phyloP scores from a whole-genome alignment of 2,888 invertebrate species.

The Chesias legatella region DNA sequence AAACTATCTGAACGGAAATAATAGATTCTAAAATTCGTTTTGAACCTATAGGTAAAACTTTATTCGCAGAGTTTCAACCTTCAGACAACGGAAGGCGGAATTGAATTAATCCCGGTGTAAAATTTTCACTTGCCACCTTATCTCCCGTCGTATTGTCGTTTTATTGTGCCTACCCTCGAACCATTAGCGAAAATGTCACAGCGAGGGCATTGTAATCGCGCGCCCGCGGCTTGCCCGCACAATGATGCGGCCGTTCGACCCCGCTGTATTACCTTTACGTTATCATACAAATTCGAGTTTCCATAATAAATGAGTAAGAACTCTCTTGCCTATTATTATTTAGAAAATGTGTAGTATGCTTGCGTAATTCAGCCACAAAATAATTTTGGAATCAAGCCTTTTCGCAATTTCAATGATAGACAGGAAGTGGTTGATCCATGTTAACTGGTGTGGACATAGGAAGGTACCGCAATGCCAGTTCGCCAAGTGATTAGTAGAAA shows the following conservation, averaged over 20 bases:
- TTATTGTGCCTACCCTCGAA: conserved; percentile 78
- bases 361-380: too few species aligned
- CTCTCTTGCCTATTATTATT: conserved; percentile 42
- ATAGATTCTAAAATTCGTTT: conserved; percentile 1
- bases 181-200: conserved; percentile 80
- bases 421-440: too few species aligned
- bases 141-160: conserved; percentile 77
- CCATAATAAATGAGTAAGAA: conserved; percentile 67
- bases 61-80: conserved; percentile 23
- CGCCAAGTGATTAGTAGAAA: too few species aligned
- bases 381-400: too few species aligned
- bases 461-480: too few species aligned
- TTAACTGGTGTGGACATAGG: too few species aligned
- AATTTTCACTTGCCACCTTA: conserved; percentile 79
- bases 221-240: conserved; percentile 67
- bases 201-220: conserved; percentile 73
- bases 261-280: conserved; percentile 68
- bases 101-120: conserved; percentile 76
- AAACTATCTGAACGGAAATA: too few species aligned
- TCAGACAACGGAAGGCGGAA: conserved; percentile 41
- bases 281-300: conserved; percentile 73
- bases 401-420: too few species aligned
- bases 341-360: conserved; percentile 44
- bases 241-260: conserved; percentile 74
- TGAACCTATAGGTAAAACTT: conserved; percentile 8